phyloP scores from a whole-genome alignment of 37 sponge, comb jelly and placozoan species.

The Cliona cf. orientalis region DNA sequence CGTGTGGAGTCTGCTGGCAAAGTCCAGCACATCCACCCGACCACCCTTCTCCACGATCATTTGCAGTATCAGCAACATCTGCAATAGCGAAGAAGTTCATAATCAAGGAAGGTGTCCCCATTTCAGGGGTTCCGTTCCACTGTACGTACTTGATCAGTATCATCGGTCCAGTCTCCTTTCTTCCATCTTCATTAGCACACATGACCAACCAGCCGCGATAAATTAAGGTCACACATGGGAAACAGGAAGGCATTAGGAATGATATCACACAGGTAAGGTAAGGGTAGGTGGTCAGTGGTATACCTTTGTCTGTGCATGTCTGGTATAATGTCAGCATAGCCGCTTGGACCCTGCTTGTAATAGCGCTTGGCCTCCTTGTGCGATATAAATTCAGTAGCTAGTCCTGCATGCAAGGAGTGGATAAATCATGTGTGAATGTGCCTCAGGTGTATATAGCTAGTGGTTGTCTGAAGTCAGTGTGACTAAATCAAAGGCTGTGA shows the following conservation, averaged over 20 bases:
- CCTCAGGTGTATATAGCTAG: neutral
- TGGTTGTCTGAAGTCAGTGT: neutral
- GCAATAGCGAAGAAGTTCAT: neutral
- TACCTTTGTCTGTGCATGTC: constrained; percentile 90
- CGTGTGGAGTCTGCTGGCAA: constrained; percentile 74
- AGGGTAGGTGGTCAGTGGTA: neutral
- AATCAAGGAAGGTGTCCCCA: too few relatives aligned
- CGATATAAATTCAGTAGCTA: constrained; percentile 90
- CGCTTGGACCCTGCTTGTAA: constrained; percentile 65
- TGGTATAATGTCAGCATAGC: constrained; percentile 60
- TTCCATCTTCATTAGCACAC: constrained; percentile 67
- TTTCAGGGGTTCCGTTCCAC: too few relatives aligned
- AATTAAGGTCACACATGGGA: too few relatives aligned
- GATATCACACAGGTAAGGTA: too few relatives aligned
- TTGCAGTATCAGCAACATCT: constrained; percentile 87
- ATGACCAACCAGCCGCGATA: too few relatives aligned
- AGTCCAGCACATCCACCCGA: constrained; percentile 61
- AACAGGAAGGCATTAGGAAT: too few relatives aligned
- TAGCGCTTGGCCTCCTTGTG: constrained; percentile 61
- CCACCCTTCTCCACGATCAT: constrained; percentile 71
- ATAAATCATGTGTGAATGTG: neutral
- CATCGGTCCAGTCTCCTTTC: constrained; percentile 97
- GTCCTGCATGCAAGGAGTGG: constrained; percentile 49
- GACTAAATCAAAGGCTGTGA: neutral
- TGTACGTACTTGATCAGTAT: constrained; percentile 81